A percentile compares a stretch with the other conserved stretches of the same genome.
Evolutionary conservation across 2,113 vertebrate genomes (phyloP).

Genomic region (Polypterus senegalus): DNA sequence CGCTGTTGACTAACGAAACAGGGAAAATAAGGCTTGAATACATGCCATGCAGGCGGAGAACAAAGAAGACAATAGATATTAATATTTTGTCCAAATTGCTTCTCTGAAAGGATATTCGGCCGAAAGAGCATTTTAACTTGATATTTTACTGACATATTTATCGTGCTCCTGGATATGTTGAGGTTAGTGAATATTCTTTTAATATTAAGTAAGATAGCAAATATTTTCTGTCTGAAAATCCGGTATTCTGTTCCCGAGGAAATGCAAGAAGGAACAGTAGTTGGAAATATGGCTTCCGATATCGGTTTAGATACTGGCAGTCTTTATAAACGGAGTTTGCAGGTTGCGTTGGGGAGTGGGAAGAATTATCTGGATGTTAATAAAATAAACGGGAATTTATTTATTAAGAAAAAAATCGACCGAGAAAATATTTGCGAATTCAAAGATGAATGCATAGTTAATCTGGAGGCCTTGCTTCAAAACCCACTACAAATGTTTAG

Average conservation of each 20-base stretch:
- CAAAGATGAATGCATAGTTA: conserved; percentile 10
- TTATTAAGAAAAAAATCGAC: too few species aligned
- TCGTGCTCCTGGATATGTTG: too few species aligned
- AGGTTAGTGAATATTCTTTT: too few species aligned
- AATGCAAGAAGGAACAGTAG: conserved; percentile 13
- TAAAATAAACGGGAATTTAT: conserved; percentile 18
- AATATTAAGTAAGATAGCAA: too few species aligned
- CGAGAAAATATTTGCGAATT: conserved; percentile 9
- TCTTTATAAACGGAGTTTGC: conserved; percentile 8
- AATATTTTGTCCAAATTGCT: too few species aligned
- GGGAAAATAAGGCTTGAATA: too few species aligned
- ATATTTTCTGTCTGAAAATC: conserved; percentile 4
- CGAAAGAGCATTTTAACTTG: too few species aligned
- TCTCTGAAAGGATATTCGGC: too few species aligned
- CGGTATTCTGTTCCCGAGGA: conserved; percentile 21
- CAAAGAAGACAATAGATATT: too few species aligned
- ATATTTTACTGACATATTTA: too few species aligned
- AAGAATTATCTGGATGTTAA: conserved; percentile 24
- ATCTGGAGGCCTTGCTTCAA: conserved; percentile 3
- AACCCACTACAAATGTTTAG: conserved; percentile 13
- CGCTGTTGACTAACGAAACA: conserved; percentile 13
- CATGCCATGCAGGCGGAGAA: too few species aligned
- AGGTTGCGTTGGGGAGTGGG: conserved; percentile 10
- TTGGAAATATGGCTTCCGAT: conserved; percentile 17
- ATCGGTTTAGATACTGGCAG: conserved; percentile 7